Evolutionary conservation across 1,140 invertebrate genomes (phyloP), one percentile per base, ranked within the genome.

Genomic region (Drosophila albomicans): DNA sequence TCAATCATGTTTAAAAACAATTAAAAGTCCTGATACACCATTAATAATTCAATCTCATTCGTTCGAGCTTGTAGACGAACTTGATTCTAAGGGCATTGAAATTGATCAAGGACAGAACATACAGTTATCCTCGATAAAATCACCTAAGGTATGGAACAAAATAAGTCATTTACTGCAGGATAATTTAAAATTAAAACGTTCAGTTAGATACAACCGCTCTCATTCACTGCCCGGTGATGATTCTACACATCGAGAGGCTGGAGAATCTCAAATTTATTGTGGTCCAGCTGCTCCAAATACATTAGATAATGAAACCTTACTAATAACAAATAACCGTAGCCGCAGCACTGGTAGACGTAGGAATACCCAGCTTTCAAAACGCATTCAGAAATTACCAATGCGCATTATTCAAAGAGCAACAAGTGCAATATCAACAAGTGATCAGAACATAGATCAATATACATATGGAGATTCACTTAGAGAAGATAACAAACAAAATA

Each of bases 211-310:
- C 70, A 95, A 96, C 92, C 94, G 97, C 79, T 97, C 96, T 28
- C 95, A 97, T 82, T 97, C 96, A 0, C 93, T 98, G 69, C 96
- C 97, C 1, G 94, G 95, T 13, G 95, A 95, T n/a, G 94, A 95
- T 68, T 93, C 93, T 68, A 93, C 93, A 57, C 93, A 95, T 76
- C 49, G 45, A 49, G 16, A 49, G 16, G 5, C 2, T 3, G 28
- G 32, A 4, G 5, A 13, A 1, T n/a, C 5, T 8, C 30, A 54
- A 30, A 30, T 11, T 1, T n/a, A 30, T 7, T 25, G 1, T 7
- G 8, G 5, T 1, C 32, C 16, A 28, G 48, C 16, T 51, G 20
- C 2, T 20, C 91, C 80, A 52, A 81, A 75, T 70, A 82, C 75
- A 73, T 77, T 82, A 78, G 64, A 78, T 51, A 62, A 30, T 49